Evolutionary conservation across 2,113 vertebrate species (phyloP).

Genomic region (Ptychochromis oligacanthus): DNA sequence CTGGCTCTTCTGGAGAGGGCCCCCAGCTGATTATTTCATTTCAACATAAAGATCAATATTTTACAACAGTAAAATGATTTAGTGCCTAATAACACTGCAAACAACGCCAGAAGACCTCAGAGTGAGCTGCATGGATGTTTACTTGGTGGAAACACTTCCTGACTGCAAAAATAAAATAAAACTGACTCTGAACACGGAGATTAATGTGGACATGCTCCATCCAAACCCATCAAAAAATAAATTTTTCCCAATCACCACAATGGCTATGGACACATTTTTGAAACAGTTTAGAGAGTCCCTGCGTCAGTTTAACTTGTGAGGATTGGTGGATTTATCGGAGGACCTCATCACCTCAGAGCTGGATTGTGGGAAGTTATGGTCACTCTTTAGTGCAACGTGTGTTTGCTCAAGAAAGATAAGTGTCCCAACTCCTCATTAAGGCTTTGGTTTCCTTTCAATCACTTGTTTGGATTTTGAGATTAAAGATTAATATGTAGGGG

Average conservation of each 20-base stretch:
- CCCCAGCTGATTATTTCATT: conserved; percentile 64
- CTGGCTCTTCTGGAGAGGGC: conserved; percentile 56
- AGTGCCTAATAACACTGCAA: conserved; percentile 41
- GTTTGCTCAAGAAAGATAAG: conserved; percentile 32
- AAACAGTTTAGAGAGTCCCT: neutral
- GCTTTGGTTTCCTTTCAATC: neutral
- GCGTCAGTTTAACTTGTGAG: neutral
- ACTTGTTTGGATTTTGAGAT: neutral
- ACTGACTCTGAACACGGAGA: neutral
- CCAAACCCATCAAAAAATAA: neutral
- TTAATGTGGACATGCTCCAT: neutral
- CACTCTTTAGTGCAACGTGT: conserved; percentile 2
- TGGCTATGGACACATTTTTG: neutral
- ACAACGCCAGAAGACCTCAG: neutral
- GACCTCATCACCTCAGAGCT: conserved; percentile 41
- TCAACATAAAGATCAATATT: conserved; percentile 68
- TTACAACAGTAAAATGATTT: conserved; percentile 36
- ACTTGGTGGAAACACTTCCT: neutral
- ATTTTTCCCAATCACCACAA: no score
- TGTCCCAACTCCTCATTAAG: neutral
- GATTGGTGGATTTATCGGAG: conserved; percentile 39
- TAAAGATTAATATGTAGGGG: neutral
- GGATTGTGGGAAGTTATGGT: conserved; percentile 58
- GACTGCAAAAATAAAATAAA: neutral
- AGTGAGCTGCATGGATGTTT: neutral